Percentiles rank a stretch among this genome's conserved stretches.
Evolutionary conservation across 2,888 invertebrate species (phyloP).

Genomic region (Drosophila gaucha): DNA sequence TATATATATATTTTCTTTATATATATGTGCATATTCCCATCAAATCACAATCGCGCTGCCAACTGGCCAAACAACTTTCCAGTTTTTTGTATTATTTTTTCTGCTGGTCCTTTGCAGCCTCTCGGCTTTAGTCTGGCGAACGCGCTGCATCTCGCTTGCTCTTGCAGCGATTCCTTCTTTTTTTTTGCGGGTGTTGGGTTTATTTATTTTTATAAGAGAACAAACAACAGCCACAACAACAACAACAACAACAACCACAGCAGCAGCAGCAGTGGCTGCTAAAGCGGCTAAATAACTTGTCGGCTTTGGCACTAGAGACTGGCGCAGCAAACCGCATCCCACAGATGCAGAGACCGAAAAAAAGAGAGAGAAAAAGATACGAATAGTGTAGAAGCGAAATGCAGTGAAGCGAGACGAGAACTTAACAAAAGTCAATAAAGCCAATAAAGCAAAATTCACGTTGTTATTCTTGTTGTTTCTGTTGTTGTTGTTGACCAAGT

Average conservation of each 20-base stretch:
- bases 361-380: constrained; percentile 25
- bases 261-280: constrained; percentile 24
- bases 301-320: constrained; percentile 53
- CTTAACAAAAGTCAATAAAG: constrained; percentile 78
- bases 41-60: constrained; percentile 35
- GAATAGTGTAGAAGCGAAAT: constrained; percentile 23
- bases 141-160: constrained; percentile 37
- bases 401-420: constrained; percentile 59
- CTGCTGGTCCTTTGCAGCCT: constrained; percentile 45
- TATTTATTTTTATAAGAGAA: constrained; percentile 74
- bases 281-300: constrained; percentile 64
- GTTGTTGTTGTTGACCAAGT: constrained; percentile 49
- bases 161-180: constrained; percentile 55
- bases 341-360: constrained; percentile 26
- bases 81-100: constrained; percentile 59
- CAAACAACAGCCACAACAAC: constrained; percentile 38
- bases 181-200: constrained; percentile 50
- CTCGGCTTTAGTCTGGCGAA: constrained; percentile 31
- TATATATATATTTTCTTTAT: constrained; percentile 7
- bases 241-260: constrained; percentile 2
- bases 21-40: constrained; percentile 28
- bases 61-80: constrained; percentile 82
- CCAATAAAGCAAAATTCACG: constrained; percentile 67
- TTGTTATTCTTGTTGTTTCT: constrained; percentile 17
- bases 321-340: constrained; percentile 38